These are phyloP conservation scores for Thecophora atra DNA, from an alignment of 2,888 invertebrate genomes.

Conservation along the genomic window DNA sequence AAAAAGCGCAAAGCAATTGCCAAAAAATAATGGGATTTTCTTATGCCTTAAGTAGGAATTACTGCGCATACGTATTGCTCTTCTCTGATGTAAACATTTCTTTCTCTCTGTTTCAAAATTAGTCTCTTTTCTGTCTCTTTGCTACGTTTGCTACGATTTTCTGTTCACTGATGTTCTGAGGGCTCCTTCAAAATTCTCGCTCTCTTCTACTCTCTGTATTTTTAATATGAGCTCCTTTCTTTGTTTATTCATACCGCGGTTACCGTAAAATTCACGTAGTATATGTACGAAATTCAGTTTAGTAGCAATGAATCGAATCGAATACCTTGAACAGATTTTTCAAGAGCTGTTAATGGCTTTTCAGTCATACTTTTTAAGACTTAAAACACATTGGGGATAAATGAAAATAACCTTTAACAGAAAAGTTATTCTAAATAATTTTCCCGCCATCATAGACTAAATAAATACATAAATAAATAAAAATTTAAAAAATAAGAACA, in stretches of 20 bases:
- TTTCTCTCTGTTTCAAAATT: background rate
- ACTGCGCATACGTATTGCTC: conserved; percentile 16
- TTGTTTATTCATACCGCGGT: background rate
- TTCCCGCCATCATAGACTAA: too few species aligned
- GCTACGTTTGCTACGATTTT: too few species aligned
- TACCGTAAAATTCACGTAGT: background rate
- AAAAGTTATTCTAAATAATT: too few species aligned
- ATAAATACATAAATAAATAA: too few species aligned
- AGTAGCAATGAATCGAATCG: background rate
- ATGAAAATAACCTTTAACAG: too few species aligned
- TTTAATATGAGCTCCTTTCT: background rate
- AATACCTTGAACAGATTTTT: background rate
- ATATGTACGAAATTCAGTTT: background rate
- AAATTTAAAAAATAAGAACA: too few species aligned
- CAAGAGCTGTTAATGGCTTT: too few species aligned
- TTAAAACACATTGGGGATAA: too few species aligned
- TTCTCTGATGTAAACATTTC: background rate
- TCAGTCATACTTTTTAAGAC: too few species aligned
- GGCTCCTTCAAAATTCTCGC: background rate
- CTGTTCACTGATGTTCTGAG: too few species aligned
- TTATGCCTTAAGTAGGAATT: background rate
- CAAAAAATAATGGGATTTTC: conserved; percentile 30
- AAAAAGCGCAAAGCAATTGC: background rate
- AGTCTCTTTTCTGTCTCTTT: background rate
- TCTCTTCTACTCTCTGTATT: background rate